These are phyloP conservation scores for Anorthoa munda DNA, from an alignment of 2,888 invertebrate species.

Conservation along the genomic window DNA sequence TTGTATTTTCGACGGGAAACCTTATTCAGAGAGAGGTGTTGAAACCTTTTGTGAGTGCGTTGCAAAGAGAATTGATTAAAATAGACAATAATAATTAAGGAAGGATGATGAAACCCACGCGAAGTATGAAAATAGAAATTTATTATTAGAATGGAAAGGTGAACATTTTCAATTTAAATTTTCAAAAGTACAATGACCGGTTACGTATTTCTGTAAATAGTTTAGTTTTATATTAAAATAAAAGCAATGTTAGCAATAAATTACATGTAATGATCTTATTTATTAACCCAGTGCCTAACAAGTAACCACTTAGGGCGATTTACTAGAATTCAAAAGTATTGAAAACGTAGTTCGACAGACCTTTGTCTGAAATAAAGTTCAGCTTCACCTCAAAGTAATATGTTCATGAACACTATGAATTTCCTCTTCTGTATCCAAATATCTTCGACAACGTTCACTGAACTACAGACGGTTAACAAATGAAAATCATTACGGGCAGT, in stretches of 20 bases:
- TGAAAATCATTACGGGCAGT: slow-evolving; percentile 59
- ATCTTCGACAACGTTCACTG: not conserved
- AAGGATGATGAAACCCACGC: not conserved
- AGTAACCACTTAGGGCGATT: no score
- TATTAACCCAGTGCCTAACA: no score
- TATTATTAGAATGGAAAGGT: not conserved
- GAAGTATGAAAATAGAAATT: not conserved
- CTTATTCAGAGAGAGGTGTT: slow-evolving; percentile 18
- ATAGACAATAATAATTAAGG: not conserved
- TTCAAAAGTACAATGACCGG: not conserved
- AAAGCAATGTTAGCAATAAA: no score
- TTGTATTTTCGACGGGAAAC: slow-evolving; percentile 36
- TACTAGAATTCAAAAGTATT: no score
- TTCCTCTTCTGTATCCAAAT: not conserved
- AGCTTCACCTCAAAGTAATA: no score
- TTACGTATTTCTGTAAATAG: not conserved
- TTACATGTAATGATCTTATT: no score
- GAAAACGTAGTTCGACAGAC: no score
- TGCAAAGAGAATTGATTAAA: slow-evolving; percentile 35
- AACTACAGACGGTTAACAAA: slow-evolving; percentile 42
- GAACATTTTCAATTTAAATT: not conserved
- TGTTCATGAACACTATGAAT: no score
- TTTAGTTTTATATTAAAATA: no score
- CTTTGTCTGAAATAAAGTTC: no score
- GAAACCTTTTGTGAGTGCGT: slow-evolving; percentile 26